phyloP scores from a whole-genome alignment of 1,140 invertebrate species.

The Papilio polyxenes region DNA sequence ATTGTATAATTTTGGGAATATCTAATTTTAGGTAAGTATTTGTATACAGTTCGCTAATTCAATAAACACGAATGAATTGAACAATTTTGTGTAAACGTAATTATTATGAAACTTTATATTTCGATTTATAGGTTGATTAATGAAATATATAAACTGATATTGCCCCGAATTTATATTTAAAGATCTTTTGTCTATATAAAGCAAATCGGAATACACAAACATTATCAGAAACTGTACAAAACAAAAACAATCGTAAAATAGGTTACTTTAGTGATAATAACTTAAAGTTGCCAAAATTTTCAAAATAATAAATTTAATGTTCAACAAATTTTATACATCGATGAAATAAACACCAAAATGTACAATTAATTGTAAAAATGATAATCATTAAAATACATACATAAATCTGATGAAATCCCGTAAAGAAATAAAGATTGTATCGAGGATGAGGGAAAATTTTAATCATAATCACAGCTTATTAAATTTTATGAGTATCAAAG shows the following conservation, averaged over 20 bases:
- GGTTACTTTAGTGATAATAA: neutral
- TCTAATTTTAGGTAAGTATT: conserved; percentile 45
- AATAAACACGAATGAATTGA: conserved; percentile 13
- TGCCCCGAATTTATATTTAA: neutral
- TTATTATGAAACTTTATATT: neutral
- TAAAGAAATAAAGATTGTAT: conserved; percentile 24
- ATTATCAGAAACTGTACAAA: neutral
- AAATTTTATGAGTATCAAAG: conserved; percentile 44
- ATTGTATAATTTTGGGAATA: conserved; percentile 57
- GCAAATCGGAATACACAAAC: too few species aligned
- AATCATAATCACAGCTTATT: conserved; percentile 50
- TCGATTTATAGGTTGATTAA: neutral
- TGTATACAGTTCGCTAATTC: conserved; percentile 37
- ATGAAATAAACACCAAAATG: neutral
- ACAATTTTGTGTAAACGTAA: conserved; percentile 9
- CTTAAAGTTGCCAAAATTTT: neutral
- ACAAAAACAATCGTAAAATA: neutral
- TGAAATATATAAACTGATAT: neutral
- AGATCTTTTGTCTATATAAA: neutral
- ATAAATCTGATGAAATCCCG: conserved; percentile 25
- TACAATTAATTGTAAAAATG: neutral
- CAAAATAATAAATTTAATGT: neutral
- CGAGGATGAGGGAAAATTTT: conserved; percentile 39
- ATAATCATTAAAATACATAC: neutral
- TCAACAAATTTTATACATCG: neutral